phyloP scores from a whole-genome alignment of 92 coral and sea anemone genomes.

The Diadumene lineata region DNA sequence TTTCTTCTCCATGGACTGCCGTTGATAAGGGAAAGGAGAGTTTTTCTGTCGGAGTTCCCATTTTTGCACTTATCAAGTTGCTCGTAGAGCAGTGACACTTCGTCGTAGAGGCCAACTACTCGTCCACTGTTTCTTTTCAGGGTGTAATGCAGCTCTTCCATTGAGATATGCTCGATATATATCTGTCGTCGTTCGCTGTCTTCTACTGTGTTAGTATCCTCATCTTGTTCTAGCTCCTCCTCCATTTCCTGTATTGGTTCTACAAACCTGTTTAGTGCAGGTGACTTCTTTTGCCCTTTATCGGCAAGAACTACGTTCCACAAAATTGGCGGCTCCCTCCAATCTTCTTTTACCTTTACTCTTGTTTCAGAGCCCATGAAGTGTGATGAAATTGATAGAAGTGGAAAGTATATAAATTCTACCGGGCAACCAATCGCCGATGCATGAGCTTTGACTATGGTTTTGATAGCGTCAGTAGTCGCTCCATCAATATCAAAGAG shows the following conservation, averaged over 20 bases:
- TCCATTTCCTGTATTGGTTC: constrained; percentile 42
- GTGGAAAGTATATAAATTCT: constrained; percentile 57
- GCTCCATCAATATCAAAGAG: constrained; percentile 21
- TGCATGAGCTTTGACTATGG: constrained; percentile 50
- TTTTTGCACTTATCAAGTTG: constrained; percentile 57
- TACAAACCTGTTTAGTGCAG: constrained; percentile 47
- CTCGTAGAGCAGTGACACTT: constrained; percentile 60
- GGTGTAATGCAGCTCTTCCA: constrained; percentile 13
- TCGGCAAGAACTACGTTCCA: constrained; percentile 65
- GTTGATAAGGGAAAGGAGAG: constrained; percentile 45
- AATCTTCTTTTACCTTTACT: constrained; percentile 40
- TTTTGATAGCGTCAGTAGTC: constrained; percentile 26
- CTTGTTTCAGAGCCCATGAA: constrained; percentile 52
- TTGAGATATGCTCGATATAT: constrained; percentile 55
- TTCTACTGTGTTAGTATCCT: constrained; percentile 19
- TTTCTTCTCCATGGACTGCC: constrained; percentile 49
- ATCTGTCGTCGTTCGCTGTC: constrained; percentile 23
- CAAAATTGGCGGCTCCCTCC: constrained; percentile 57
- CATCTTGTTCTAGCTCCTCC: not conserved
- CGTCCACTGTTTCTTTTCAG: constrained; percentile 52
- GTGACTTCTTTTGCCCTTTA: constrained; percentile 69
- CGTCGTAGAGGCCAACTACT: constrained; percentile 68
- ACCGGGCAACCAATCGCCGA: constrained; percentile 56
- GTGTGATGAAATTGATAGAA: constrained; percentile 47
- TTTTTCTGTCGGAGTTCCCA: constrained; percentile 58